Evolutionary conservation across 1,140 invertebrate genomes (phyloP).

Genomic region (Maconellicoccus hirsutus): DNA sequence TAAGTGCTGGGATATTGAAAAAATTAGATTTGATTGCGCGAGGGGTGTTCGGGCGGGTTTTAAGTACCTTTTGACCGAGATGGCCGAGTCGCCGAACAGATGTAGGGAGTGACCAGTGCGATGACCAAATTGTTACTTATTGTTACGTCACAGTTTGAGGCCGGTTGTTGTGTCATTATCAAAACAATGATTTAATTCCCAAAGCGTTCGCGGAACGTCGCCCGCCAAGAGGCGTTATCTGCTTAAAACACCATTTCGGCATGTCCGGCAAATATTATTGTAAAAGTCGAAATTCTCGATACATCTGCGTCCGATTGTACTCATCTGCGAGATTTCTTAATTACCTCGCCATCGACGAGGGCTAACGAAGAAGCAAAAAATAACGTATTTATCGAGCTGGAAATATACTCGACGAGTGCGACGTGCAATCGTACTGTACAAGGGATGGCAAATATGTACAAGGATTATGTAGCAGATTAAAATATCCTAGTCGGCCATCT

Average conservation of each 20-base stretch:
- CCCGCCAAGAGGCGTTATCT: neutral
- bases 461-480: neutral
- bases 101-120: constrained; percentile 16
- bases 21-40: constrained; percentile 9
- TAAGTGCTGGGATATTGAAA: neutral
- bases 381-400: neutral
- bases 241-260: neutral
- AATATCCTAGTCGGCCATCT: neutral
- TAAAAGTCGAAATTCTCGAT: neutral
- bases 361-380: neutral
- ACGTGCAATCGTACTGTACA: no score
- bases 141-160: constrained; percentile 18
- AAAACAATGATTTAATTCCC: constrained; percentile 22
- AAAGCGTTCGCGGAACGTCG: neutral
- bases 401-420: neutral
- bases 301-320: neutral
- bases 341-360: no score
- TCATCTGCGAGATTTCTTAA: neutral
- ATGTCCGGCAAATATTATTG: neutral
- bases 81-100: neutral
- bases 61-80: neutral
- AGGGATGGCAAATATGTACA: neutral
- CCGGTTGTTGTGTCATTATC: neutral
- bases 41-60: neutral
- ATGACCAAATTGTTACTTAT: neutral